These are phyloP conservation scores for Hesperophylax magnus DNA, from an alignment of 1,140 invertebrate genomes.

Conservation along the genomic window DNA sequence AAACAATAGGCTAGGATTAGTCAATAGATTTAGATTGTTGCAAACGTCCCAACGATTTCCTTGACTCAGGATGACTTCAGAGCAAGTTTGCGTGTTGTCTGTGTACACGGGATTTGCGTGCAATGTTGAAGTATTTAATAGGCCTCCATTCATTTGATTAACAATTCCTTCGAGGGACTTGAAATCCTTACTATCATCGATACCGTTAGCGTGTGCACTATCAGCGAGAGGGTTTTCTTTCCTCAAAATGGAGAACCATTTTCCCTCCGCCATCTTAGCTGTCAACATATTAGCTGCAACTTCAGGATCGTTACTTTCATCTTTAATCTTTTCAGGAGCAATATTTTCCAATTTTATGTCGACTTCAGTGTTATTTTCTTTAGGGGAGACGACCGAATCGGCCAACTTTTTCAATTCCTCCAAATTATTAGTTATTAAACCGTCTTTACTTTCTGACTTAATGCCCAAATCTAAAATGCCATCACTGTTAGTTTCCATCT, in stretches of 20 bases:
- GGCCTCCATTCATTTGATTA: slow-evolving; percentile 12
- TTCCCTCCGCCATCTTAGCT: slow-evolving; percentile 66
- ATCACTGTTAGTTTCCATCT: neutral
- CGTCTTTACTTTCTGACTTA: slow-evolving; percentile 62
- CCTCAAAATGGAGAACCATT: slow-evolving; percentile 73
- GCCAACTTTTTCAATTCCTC: slow-evolving; percentile 72
- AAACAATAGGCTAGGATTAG: slow-evolving; percentile 71
- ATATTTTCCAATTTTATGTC: slow-evolving; percentile 60
- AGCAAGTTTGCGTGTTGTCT: slow-evolving; percentile 68
- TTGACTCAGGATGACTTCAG: slow-evolving; percentile 68
- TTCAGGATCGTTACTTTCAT: slow-evolving; percentile 67
- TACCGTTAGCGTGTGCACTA: slow-evolving; percentile 36
- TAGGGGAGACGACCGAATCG: slow-evolving; percentile 70
- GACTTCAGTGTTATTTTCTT: slow-evolving; percentile 61
- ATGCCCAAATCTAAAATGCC: slow-evolving; percentile 29
- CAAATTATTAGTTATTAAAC: slow-evolving; percentile 67
- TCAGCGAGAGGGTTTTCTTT: slow-evolving; percentile 65
- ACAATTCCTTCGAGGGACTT: slow-evolving; percentile 23
- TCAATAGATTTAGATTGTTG: slow-evolving; percentile 72
- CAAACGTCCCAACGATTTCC: slow-evolving; percentile 74
- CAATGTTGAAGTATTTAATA: neutral
- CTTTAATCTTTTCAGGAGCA: slow-evolving; percentile 69
- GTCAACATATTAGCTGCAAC: slow-evolving; percentile 62
- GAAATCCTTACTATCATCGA: slow-evolving; percentile 26
- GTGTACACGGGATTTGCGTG: slow-evolving; percentile 50